Evolutionary conservation across 1,140 invertebrate genomes (phyloP).

Genomic region (Pseudomyrmex flavicornis): DNA sequence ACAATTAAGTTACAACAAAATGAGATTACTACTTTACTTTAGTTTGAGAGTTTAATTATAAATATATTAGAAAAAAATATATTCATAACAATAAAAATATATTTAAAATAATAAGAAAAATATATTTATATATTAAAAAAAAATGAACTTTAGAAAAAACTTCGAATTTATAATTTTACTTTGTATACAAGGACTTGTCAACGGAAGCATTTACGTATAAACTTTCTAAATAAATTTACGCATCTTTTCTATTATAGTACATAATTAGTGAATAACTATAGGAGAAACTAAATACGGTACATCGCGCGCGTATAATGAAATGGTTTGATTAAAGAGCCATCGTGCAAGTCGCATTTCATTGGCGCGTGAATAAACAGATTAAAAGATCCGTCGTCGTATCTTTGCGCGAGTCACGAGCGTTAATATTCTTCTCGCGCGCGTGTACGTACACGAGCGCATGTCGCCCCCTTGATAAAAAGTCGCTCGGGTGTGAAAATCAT

Average conservation of each 20-base stretch:
- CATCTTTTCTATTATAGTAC: slow-evolving; percentile 13
- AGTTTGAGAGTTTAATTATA: no score
- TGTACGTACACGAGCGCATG: neutral
- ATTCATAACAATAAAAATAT: no score
- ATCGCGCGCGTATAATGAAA: slow-evolving; percentile 20
- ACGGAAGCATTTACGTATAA: neutral
- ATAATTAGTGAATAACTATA: slow-evolving; percentile 8
- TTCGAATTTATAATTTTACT: neutral
- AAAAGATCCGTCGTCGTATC: slow-evolving; percentile 25
- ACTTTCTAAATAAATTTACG: slow-evolving; percentile 9
- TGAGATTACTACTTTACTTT: no score
- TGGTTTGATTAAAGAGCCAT: slow-evolving; percentile 45
- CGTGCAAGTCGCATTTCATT: slow-evolving; percentile 15
- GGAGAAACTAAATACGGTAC: slow-evolving; percentile 15
- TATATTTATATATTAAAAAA: no score
- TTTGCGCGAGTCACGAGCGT: slow-evolving; percentile 42
- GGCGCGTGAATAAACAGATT: slow-evolving; percentile 29
- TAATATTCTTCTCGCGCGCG: slow-evolving; percentile 43
- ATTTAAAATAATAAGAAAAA: no score
- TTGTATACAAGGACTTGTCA: no score
- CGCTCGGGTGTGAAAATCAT: slow-evolving; percentile 45
- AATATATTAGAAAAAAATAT: no score
- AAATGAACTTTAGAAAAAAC: no score
- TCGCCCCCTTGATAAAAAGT: slow-evolving; percentile 30
- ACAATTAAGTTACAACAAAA: no score